phyloP scores from a whole-genome alignment of 2,113 vertebrate species.

The Carassius carassius region DNA sequence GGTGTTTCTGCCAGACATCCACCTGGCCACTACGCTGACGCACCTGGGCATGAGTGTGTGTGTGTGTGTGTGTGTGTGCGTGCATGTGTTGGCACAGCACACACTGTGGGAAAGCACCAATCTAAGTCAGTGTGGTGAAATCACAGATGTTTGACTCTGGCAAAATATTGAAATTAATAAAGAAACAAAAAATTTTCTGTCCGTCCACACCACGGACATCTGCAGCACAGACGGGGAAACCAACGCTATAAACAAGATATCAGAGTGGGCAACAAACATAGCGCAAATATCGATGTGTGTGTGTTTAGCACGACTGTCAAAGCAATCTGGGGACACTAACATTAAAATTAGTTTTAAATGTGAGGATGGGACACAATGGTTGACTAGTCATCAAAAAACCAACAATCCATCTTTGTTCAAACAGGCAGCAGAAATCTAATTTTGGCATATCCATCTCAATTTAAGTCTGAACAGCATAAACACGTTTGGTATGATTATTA shows the following conservation, averaged over 20 bases:
- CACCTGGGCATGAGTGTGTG: background rate
- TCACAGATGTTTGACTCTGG: constrained; percentile 67
- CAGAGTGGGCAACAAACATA: constrained; percentile 23
- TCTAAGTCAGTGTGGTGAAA: constrained; percentile 56
- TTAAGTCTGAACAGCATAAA: background rate
- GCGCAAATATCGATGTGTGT: background rate
- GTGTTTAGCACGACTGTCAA: background rate
- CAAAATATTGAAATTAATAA: constrained; percentile 64
- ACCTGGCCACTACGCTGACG: background rate
- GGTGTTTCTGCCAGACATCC: constrained; percentile 24
- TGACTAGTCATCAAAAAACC: background rate
- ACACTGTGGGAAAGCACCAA: constrained; percentile 7
- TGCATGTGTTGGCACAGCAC: background rate
- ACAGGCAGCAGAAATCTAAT: background rate
- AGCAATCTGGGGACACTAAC: background rate
- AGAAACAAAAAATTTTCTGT: constrained; percentile 67
- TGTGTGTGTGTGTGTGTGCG: background rate
- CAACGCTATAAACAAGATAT: constrained; percentile 47
- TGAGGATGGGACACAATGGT: background rate
- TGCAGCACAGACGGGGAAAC: constrained; percentile 59
- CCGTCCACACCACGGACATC: constrained; percentile 66
- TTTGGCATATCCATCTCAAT: background rate
- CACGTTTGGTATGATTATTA: background rate
- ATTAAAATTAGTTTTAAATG: background rate
- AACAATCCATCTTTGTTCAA: background rate